Base-by-base conservation (phyloP, 2,888 invertebrate species). In the Trissolcus brochymenae region DNA sequence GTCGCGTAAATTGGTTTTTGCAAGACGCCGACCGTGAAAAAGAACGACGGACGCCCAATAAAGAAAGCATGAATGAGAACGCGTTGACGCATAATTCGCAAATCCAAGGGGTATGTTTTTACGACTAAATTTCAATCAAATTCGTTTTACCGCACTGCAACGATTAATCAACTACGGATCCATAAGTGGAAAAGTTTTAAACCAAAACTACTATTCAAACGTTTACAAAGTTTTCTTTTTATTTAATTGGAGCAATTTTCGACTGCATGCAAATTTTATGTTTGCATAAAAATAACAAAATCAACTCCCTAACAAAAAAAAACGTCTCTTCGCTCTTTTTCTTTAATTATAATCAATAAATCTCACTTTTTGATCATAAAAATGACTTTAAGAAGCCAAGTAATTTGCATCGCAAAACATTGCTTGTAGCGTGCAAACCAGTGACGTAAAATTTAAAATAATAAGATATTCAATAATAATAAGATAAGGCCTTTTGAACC, bases 11-110 rank as follows among this genome's bases (percentile, higher is more conserved):
- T 72, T 75, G 64, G 72, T 72, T 68, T 78, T 76, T 40, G 68
- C 71, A 75, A 76, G 75, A 73, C 79, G 76, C 79, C 79, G 79
- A 79, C 76, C 75, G 67, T 76, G 78, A 79, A 79, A 72, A 68
- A 60, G 68, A 75, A 46, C 65, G 64, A 61, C 75, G 68, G 50
- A 72, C 57, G 67, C n/a, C 51, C 60, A 61, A 70, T 61, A 72
- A 79, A 72, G 75, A 76, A 79, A 75, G 75, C 75, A 72, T 79
- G 78, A 78, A 78, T 78, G 78, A 78, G 71, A 78, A 78, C 75
- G 75, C 78, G 72, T 51, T 78, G 71, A 75, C 75, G 78, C 72
- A 66, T 78, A 64, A 55, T 57, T 43, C 65, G 43, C 19, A 35
- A 35, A 35, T 14, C 65, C 55, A 74, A 74, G 71, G 62, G 78